Evolutionary conservation across 2,888 invertebrate species (phyloP).

Genomic region (Pheosia gnoma): DNA sequence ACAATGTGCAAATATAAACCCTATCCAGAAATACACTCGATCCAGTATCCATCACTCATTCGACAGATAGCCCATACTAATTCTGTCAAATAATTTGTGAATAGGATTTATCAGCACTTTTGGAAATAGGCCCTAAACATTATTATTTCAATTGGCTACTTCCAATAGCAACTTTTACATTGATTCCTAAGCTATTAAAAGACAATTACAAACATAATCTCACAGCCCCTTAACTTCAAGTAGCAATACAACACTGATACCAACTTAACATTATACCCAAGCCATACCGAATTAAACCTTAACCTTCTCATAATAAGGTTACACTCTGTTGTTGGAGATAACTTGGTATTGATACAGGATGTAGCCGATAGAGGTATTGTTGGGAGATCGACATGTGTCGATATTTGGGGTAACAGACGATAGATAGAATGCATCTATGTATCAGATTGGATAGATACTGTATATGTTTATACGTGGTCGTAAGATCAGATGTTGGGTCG

Average conservation of each 20-base stretch:
- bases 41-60: no score
- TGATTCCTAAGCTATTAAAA: conserved; percentile 68
- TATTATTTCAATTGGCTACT: conserved; percentile 2
- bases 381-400: conserved; percentile 73
- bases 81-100: no score
- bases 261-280: conserved; percentile 24
- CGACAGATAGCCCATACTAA: no score
- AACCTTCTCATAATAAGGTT: conserved; percentile 27
- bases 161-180: conserved; percentile 39
- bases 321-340: conserved; percentile 21
- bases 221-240: conserved; percentile 72
- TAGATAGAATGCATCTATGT: background rate
- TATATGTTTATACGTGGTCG: conserved; percentile 5
- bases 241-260: conserved; percentile 62
- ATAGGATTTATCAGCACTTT: no score
- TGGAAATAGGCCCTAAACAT: background rate
- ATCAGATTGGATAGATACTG: conserved; percentile 2
- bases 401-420: conserved; percentile 55
- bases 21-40: no score
- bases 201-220: conserved; percentile 76
- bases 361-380: conserved; percentile 65
- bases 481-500: conserved; percentile 19
- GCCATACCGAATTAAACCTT: conserved; percentile 39
- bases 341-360: conserved; percentile 57
- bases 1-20: no score